These are phyloP conservation scores for Ptilonorhynchus violaceus DNA, from an alignment of 2,113 vertebrate genomes.

Conservation along the genomic window DNA sequence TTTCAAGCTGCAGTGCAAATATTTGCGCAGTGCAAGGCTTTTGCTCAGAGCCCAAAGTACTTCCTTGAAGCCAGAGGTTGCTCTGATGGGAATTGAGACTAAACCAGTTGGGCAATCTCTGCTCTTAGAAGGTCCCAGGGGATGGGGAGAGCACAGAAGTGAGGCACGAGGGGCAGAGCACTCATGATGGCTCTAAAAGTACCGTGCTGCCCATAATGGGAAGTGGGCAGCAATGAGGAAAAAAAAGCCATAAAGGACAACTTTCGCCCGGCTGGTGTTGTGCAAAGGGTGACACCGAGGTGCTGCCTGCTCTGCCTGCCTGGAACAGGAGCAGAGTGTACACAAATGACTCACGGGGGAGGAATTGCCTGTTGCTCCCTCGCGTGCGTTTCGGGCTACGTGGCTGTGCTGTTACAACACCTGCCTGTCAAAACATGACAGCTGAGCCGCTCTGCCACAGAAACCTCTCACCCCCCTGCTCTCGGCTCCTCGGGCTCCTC, in stretches of 20 bases:
- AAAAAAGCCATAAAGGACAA: neutral
- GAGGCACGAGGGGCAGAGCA: neutral
- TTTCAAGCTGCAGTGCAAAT: conserved; percentile 36
- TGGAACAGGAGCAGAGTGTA: neutral
- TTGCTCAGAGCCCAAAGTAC: neutral
- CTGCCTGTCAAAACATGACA: conserved; percentile 51
- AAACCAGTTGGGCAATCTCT: neutral
- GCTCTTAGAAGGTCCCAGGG: neutral
- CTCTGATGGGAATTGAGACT: neutral
- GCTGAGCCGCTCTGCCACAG: neutral
- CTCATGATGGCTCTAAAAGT: neutral
- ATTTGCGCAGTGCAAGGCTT: conserved; percentile 1
- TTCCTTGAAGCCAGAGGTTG: conserved; percentile 1
- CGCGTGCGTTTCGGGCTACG: neutral
- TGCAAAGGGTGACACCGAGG: neutral
- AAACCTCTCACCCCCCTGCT: neutral
- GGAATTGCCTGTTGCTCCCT: conserved; percentile 53
- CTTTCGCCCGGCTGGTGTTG: neutral
- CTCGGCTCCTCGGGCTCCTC: neutral
- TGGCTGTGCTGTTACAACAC: conserved; percentile 32
- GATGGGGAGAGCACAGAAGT: neutral
- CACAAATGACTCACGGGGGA: conserved; percentile 30
- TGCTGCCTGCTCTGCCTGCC: neutral
- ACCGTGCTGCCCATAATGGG: neutral
- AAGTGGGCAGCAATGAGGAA: neutral